Base-by-base conservation (phyloP, 2,888 invertebrate species). In the Chouioia cunea region DNA sequence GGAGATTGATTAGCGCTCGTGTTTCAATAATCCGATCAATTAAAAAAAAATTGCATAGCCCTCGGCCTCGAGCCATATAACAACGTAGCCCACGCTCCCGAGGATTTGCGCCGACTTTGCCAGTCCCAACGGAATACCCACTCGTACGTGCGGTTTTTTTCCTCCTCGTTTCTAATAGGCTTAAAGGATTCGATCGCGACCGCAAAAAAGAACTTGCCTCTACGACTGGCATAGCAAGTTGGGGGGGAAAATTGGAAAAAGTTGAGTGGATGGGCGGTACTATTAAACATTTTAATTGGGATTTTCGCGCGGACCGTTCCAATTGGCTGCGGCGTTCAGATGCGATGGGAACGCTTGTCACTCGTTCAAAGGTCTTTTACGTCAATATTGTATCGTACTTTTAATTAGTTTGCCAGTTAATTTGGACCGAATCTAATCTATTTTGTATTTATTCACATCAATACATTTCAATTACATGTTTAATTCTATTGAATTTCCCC, bases 261-360 rank as follows among this genome's bases (percentile, higher is more conserved):
- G 63, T 52, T 73, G 74, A 70, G 72, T 73, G 73, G 72, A 65
- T 74, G 77, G 78, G 70, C 79, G 81, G 79, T 79, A 81, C 78
- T 81, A 82, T 82, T 81, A 79, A 82, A 82, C 83, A 77, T 83
- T 83, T 82, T 83, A 83, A 83, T 83, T 83, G 79, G 80, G 75
- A 78, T 79, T 79, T 79, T 77, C 75, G 75, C 74, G 63, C 70
- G 15, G 23, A 27, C 22, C 18, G 6, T 36, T 36, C 43, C 16
- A n/a, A 60, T 60, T 62, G 54, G 50, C 23, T 36, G 43, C 23
- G 23, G 18, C 58, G 58, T 18, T 18, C n/a, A n/a, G 43, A 2
- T 56, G 14, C 43, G 50, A 20, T 50, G 15, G 46, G 1, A 2
- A 8, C 10, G 50, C 46, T 59, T 59, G 27, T 27, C 1, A 44